Evolutionary conservation across 1,140 invertebrate genomes (phyloP).

Genomic region (Ridgeia piscesae): DNA sequence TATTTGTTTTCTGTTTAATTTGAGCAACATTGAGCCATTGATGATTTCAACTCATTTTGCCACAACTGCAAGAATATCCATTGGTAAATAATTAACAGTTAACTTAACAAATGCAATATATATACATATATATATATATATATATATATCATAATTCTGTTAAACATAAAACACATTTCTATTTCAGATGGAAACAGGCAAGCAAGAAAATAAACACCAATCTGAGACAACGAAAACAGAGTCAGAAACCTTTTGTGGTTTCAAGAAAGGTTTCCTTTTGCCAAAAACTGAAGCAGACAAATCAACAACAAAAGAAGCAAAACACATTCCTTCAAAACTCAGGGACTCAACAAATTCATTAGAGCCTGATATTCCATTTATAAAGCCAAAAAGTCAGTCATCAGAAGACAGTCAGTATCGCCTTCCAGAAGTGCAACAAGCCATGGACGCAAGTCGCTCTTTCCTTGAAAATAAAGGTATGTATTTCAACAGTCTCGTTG

Average conservation of each 20-base stretch:
- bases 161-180: neutral
- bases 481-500: neutral
- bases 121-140: constrained; percentile 1
- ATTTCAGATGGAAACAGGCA: neutral
- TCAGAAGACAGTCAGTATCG: constrained; percentile 25
- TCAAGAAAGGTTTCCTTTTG: constrained; percentile 48
- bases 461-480: constrained; percentile 43
- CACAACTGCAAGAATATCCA: constrained; percentile 16
- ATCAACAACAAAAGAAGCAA: neutral
- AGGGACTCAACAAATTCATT: constrained; percentile 14
- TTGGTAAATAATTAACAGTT: neutral
- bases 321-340: constrained; percentile 15
- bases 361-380: constrained; percentile 38
- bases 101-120: neutral
- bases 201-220: constrained; percentile 18
- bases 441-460: constrained; percentile 38
- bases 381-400: constrained; percentile 35
- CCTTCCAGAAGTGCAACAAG: constrained; percentile 41
- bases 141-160: neutral
- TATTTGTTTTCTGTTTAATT: neutral
- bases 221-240: neutral
- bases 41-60: constrained; percentile 14
- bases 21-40: neutral
- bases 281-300: constrained; percentile 26
- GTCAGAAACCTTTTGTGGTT: constrained; percentile 37